Evolutionary conservation across 2,113 vertebrate genomes (phyloP), one percentile per base, ranked within the genome.

Genomic region (Eulemur macaco): DNA sequence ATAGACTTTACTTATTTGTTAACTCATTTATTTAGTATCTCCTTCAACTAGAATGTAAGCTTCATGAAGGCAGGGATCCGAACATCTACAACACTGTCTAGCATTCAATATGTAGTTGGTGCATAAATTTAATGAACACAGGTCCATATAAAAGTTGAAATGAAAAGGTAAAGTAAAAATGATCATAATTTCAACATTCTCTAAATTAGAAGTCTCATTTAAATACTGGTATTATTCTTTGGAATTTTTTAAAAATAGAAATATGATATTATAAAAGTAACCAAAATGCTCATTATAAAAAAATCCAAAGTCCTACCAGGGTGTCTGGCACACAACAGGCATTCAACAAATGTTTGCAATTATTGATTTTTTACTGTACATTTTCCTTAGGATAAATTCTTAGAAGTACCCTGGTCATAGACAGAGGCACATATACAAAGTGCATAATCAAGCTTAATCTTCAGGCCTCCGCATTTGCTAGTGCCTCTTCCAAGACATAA

Each of bases 191-290:
- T 90, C 73, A 18, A 83, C 11, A 56, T 0, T 13, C 17, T 74
- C 39, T 96, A 82, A 96, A 94, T 91, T 66, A 42, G 52, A 73
- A 86, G 54, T 78, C 56, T 74, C 37, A 95, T 37, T 94, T 91
- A 86, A 94, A 69, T 56, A 34, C 11, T 58, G 6, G 18, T 47
- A 58, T 52, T 64, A 66, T 31, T 88, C 29, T 69, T 54, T 25
- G 23, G 29, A 34, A 42, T 60, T 63, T 84, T 81, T 54, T 1
- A 0, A 37, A 93, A 78, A 34, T 25, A 92, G 34, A 95, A 85
- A 80, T 71, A 45, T 3, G 56, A 47, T 23, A 31, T 95, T 81
- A 54, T 76, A 58, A 90, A 77, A 85, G 8, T 39, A 45, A 92
- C 81, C 63, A 76, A 78, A 95, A 77, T 15, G 9, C 14, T 94